Percentiles rank a stretch among this genome's conserved stretches.
These are phyloP conservation scores for Actinostola sp. DNA, from an alignment of 92 coral and sea anemone species.

Conservation along the genomic window DNA sequence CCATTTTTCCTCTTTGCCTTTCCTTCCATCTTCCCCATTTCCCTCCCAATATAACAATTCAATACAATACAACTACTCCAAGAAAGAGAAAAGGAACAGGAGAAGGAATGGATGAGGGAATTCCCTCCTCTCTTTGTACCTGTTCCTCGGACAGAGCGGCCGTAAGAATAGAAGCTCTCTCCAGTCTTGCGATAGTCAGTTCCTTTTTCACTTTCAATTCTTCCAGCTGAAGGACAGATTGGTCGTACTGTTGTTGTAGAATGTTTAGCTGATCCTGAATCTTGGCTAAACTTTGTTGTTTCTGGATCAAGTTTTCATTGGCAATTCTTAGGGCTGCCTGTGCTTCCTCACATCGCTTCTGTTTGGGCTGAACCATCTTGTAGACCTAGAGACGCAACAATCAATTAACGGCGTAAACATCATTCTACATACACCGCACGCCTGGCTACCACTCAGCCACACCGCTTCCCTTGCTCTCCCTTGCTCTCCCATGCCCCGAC, in stretches of 20 bases:
- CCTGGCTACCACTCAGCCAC: no score
- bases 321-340: conserved; percentile 77
- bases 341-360: conserved; percentile 92
- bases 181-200: conserved; percentile 79
- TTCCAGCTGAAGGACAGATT: conserved; percentile 84
- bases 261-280: conserved; percentile 89
- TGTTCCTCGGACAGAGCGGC: conserved; percentile 89
- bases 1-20: no score
- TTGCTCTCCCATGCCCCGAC: no score
- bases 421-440: no score
- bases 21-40: no score
- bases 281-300: conserved; percentile 80
- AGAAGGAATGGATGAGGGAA: no score
- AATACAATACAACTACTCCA: no score
- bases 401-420: no score
- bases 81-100: no score
- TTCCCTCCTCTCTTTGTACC: conserved; percentile 27
- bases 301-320: conserved; percentile 77
- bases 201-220: conserved; percentile 78
- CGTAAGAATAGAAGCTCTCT: conserved; percentile 88
- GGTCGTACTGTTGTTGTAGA: conserved; percentile 82
- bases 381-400: conserved; percentile 45
- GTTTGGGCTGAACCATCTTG: conserved; percentile 94
- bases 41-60: no score
- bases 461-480: no score